Base-by-base conservation (phyloP, 2,797 vertebrate species). In the Myotis pilosus region DNA sequence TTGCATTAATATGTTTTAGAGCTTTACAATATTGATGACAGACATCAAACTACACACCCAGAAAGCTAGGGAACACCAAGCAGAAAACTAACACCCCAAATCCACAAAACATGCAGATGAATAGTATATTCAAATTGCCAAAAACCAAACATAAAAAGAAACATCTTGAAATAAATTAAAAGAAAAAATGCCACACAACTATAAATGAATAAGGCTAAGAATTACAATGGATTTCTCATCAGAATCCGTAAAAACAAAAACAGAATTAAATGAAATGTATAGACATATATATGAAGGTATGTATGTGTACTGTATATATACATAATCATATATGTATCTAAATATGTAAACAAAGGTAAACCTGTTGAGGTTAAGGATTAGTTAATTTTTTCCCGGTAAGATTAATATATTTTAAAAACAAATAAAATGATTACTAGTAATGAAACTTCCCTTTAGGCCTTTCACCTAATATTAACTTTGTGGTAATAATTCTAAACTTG, bases 401-500 rank as follows among this genome's bases (percentile, higher is more conserved):
- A 87, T 64, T 82, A 72, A 51, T 36, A 47, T 36, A 22, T n/a
- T 38, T 71, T 72, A 33, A 66, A 66, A 17, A 38, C 13, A 75
- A 68, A 66, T 57, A 66, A 57, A 81, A 78, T 36, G 47, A 57
- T 76, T 83, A 33, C 7, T 92, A 44, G 92, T 89, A 78, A 89
- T 41, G 41, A 53, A 90, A 19, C 9, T 55, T 16, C 16, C 33
- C 69, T 94, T 92, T 88, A 51, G 49, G 49, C 49, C 53, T 89
- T 83, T 82, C 71, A 84, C 44, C 60, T 55, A 66, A 55, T 7
- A 6, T 95, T 82, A 71, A 94, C 89, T 71, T 75, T 83, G 41
- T 76, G 60, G 19, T 11, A 72, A 66, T 88, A 72, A 55, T 86
- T 94, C n/a, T 60, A 79, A 66, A n/a, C 41, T 72, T 80, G n/a